phyloP scores from a whole-genome alignment of 2,888 invertebrate species.

The Pemphredon lugubris region DNA sequence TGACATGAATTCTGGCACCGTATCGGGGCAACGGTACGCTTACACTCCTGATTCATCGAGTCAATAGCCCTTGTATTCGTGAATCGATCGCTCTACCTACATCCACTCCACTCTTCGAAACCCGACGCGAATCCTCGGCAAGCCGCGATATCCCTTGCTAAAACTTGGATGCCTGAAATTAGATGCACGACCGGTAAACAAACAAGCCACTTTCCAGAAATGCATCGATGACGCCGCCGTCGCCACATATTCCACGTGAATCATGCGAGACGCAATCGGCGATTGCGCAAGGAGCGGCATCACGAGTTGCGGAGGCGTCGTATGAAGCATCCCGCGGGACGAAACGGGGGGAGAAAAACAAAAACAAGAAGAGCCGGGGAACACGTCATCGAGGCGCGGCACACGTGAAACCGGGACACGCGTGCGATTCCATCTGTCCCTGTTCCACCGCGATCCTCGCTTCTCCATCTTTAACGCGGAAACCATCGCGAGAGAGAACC shows the following conservation, averaged over 20 bases:
- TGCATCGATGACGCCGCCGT: slow-evolving; percentile 37
- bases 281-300: slow-evolving; percentile 55
- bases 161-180: too few relatives aligned
- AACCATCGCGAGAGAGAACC: too few relatives aligned
- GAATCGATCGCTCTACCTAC: too few relatives aligned
- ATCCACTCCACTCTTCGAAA: too few relatives aligned
- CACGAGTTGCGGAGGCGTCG: slow-evolving; percentile 55
- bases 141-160: too few relatives aligned
- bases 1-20: too few relatives aligned
- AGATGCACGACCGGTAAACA: not conserved
- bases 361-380: slow-evolving; percentile 45
- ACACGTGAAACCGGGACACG: slow-evolving; percentile 45
- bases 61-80: too few relatives aligned
- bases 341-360: slow-evolving; percentile 27
- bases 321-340: slow-evolving; percentile 35
- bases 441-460: slow-evolving; percentile 25
- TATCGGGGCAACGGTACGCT: too few relatives aligned
- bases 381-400: slow-evolving; percentile 61
- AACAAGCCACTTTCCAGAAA: slow-evolving; percentile 45
- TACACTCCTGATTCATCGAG: too few relatives aligned
- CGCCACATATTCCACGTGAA: slow-evolving; percentile 48
- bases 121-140: too few relatives aligned
- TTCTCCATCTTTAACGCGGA: slow-evolving; percentile 23
- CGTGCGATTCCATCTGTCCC: slow-evolving; percentile 23
- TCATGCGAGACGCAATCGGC: slow-evolving; percentile 54